A percentile compares a stretch with the other conserved stretches of the same genome.
Conservation (phyloP, 1,140 invertebrate genomes). For the Saxidomus purpurata region DNA sequence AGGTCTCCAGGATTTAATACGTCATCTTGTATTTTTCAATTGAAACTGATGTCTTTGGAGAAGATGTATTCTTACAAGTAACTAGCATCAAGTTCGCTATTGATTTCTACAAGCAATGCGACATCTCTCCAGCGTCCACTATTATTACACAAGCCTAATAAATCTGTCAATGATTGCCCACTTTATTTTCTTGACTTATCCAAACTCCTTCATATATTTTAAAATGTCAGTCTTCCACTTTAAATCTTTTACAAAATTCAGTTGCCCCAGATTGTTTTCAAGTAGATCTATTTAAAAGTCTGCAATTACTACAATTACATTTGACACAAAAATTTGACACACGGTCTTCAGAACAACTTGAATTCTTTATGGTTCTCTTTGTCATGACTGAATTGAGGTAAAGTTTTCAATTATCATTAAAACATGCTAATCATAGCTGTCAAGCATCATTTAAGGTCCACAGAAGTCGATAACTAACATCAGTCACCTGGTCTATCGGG, state of each 20-base stretch:
- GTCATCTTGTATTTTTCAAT: neutral
- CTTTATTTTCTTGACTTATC: too few relatives aligned
- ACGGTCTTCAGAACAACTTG: too few relatives aligned
- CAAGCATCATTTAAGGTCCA: neutral
- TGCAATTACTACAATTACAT: too few relatives aligned
- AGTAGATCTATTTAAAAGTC: too few relatives aligned
- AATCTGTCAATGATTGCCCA: too few relatives aligned
- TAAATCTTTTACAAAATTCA: too few relatives aligned
- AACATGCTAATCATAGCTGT: constrained; percentile 8
- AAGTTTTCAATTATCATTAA: neutral
- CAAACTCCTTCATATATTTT: too few relatives aligned
- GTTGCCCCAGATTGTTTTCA: too few relatives aligned
- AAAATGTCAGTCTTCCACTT: too few relatives aligned
- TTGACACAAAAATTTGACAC: too few relatives aligned
- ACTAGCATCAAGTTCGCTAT: neutral
- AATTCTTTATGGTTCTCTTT: neutral
- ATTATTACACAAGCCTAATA: too few relatives aligned
- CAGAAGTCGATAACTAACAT: neutral
- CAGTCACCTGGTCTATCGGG: neutral
- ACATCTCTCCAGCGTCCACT: too few relatives aligned
- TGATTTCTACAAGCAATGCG: neutral
- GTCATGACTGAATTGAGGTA: neutral
- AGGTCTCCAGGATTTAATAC: neutral
- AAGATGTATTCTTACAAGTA: neutral
- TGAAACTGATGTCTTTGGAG: neutral